Base-by-base conservation (phyloP, 2,888 invertebrate species). In the Patella ulyssiponensis region DNA sequence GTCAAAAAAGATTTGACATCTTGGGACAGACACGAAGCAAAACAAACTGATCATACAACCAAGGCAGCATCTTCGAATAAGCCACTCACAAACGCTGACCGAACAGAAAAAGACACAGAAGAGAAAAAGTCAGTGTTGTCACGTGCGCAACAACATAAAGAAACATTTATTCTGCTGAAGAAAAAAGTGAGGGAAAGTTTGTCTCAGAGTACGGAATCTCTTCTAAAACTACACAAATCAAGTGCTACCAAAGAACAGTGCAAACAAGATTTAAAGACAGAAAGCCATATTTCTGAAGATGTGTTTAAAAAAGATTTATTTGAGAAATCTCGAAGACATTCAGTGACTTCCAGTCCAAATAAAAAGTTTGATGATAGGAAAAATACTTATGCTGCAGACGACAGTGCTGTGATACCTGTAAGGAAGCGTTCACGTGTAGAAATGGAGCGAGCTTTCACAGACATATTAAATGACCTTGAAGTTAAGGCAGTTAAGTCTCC, bases 381-480 rank as follows among this genome's bases (percentile, higher is more conserved):
- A 69, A 80, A 84, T 71, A 82, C 84, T 20, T 73, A 79, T 72
- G 80, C 83, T 51, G 76, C 81, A n/a, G 81, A 80, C 2, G 81
- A 79, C 71, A 77, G 71, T 53, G 84, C 82, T 71, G 70, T 80
- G 20, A 81, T 80, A 54, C 79, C 82, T 17, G 76, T 84, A 54
- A 79, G 64, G 23, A 64, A 64, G 23, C 20, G 80, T 69, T 83
- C 84, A 27, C 81, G 83, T 12, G 79, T 84, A 77, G 85, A 84
- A 78, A 85, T 86, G 69, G 86, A 86, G 75, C 81, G 82, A 20
- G 84, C 84, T 14, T 86, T 86, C 73, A 83, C 84, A 4, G 82
- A 86, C 73, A 82, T 86, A 69, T 77, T 86, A 23, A 84, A 82
- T 77, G 86, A 82, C 53, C 83, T 86, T n/a, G 85, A 86, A 5